Percentiles rank a stretch among this genome's conserved stretches.
These are phyloP conservation scores for Paralichthys olivaceus DNA, from an alignment of 2,113 vertebrate species.

Conservation along the genomic window DNA sequence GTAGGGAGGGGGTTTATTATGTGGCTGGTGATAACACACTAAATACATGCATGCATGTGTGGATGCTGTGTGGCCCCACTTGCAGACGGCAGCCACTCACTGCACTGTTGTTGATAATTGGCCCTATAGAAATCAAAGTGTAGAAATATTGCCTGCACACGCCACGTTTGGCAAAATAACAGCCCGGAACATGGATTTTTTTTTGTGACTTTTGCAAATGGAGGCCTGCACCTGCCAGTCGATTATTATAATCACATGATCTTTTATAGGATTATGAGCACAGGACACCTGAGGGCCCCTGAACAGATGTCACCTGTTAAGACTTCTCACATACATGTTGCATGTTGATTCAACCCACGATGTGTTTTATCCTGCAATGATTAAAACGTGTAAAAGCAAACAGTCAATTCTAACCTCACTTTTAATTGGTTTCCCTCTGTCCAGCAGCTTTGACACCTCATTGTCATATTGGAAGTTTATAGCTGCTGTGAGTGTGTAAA, in stretches of 20 bases:
- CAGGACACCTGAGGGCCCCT: background rate
- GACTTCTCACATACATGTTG: background rate
- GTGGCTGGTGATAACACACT: slow-evolving; percentile 65
- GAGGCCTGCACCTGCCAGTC: slow-evolving; percentile 39
- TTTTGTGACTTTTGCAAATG: slow-evolving; percentile 19
- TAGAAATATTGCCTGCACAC: slow-evolving; percentile 23
- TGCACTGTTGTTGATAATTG: slow-evolving; percentile 66
- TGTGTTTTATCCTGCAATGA: background rate
- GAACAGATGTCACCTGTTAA: slow-evolving; percentile 46
- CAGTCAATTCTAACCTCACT: background rate
- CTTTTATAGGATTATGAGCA: background rate
- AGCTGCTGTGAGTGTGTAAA: slow-evolving; percentile 73
- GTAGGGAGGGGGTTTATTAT: slow-evolving; percentile 45
- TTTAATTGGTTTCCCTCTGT: slow-evolving; percentile 8
- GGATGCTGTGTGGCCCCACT: slow-evolving; percentile 59
- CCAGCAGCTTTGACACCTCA: slow-evolving; percentile 43
- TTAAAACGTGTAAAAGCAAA: slow-evolving; percentile 12
- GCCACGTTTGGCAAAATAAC: slow-evolving; percentile 14
- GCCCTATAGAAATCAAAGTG: slow-evolving; percentile 65
- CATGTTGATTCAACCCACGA: background rate
- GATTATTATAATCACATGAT: background rate
- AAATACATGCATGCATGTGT: slow-evolving; percentile 74
- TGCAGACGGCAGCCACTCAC: slow-evolving; percentile 38
- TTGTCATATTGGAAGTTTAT: slow-evolving; percentile 74
- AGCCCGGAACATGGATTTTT: background rate